Conservation (phyloP, 2,113 vertebrate genomes). For the Notarius quadriscutis region DNA sequence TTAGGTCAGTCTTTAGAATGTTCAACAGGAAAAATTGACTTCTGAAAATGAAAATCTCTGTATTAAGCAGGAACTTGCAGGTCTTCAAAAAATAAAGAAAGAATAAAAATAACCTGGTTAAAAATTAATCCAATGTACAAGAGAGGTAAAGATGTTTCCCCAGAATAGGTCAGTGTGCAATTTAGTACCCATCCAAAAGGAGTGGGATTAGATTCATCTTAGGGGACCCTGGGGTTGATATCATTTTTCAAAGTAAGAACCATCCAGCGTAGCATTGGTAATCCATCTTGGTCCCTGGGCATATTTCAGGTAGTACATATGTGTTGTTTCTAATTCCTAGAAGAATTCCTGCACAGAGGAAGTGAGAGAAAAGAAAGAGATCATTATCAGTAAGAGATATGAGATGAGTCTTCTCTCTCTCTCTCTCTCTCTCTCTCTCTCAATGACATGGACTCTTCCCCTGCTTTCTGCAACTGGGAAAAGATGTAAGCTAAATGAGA, state of each 20-base stretch:
- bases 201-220: conserved; percentile 76
- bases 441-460: conserved; percentile 68
- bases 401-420: not conserved
- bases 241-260: conserved; percentile 79
- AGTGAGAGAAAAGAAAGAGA: conserved; percentile 56
- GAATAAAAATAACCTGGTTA: conserved; percentile 3
- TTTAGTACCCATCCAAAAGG: conserved; percentile 57
- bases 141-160: conserved; percentile 62
- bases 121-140: conserved; percentile 13
- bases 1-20: not conserved
- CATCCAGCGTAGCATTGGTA: conserved; percentile 72
- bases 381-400: conserved; percentile 63
- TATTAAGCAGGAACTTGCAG: not conserved
- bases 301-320: conserved; percentile 72
- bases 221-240: conserved; percentile 65
- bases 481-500: conserved; percentile 61
- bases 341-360: conserved; percentile 67
- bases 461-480: conserved; percentile 57
- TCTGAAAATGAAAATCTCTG: not conserved
- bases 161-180: conserved; percentile 68
- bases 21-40: not conserved
- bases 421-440: conserved; percentile 27
- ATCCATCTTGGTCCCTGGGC: conserved; percentile 78
- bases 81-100: not conserved
- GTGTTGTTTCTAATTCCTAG: conserved; percentile 74